Percentiles rank a stretch among this genome's conserved stretches.
These are phyloP conservation scores for Palythoa heliodiscus DNA, from an alignment of 92 coral and sea anemone genomes.

Conservation along the genomic window DNA sequence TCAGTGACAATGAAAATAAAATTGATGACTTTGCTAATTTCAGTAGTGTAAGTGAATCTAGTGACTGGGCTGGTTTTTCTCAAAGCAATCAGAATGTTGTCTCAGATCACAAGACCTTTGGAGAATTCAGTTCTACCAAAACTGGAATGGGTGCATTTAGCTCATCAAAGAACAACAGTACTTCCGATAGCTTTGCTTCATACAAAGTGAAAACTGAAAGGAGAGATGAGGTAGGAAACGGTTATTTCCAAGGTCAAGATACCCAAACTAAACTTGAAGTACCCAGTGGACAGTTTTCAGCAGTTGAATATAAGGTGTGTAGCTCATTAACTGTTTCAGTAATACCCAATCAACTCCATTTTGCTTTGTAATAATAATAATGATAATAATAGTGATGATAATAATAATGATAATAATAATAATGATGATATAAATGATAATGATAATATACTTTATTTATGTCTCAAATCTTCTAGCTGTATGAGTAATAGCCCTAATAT, in stretches of 20 bases:
- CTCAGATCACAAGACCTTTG: constrained; percentile 5
- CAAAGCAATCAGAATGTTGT: neutral
- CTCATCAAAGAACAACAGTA: neutral
- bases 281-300: neutral
- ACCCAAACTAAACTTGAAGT: neutral
- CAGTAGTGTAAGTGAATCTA: neutral
- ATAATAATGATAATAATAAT: no score
- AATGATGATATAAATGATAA: no score
- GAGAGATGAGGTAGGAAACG: neutral
- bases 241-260: neutral
- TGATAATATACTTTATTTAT: no score
- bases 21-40: constrained; percentile 9
- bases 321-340: neutral
- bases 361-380: no score
- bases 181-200: neutral
- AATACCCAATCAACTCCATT: no score
- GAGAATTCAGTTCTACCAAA: constrained; percentile 17
- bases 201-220: neutral
- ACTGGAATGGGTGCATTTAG: neutral
- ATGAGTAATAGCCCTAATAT: no score
- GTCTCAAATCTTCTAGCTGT: no score
- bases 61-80: constrained; percentile 23
- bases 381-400: no score
- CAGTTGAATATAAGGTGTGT: constrained; percentile 22
- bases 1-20: neutral